Conservation (phyloP, 2,113 vertebrate genomes). For the Zeus faber region DNA sequence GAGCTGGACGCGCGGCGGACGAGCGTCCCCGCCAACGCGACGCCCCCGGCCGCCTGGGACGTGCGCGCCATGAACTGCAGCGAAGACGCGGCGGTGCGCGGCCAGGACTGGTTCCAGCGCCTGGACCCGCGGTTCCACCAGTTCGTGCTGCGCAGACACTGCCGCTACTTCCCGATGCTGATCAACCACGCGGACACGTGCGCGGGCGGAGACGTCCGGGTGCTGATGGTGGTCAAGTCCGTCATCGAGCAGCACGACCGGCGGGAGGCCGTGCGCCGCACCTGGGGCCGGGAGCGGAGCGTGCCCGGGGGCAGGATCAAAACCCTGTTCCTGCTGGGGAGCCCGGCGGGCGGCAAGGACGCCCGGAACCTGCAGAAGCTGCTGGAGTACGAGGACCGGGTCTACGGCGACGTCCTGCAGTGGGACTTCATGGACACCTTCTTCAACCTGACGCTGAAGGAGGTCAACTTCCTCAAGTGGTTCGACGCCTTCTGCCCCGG, state of each 20-base stretch:
- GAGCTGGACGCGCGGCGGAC: conserved; percentile 6
- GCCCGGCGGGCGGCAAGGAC: conserved; percentile 70
- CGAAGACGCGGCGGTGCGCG: conserved; percentile 55
- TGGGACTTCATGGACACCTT: conserved; percentile 86
- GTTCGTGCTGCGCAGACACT: conserved; percentile 77
- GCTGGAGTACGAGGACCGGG: conserved; percentile 74
- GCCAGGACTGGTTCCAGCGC: conserved; percentile 67
- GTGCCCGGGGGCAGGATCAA: conserved; percentile 62
- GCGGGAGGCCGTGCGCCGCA: conserved; percentile 74
- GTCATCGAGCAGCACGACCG: conserved; percentile 79
- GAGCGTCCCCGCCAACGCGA: conserved; percentile 26
- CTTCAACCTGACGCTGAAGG: conserved; percentile 79
- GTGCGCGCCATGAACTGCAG: conserved; percentile 66
- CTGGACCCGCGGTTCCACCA: conserved; percentile 74
- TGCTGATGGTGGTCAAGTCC: conserved; percentile 80
- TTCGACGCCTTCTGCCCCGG: conserved; percentile 72
- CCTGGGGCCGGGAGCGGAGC: conserved; percentile 70
- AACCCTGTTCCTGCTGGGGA: conserved; percentile 77
- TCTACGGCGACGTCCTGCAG: conserved; percentile 80
- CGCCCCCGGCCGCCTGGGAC: conserved; percentile 59
- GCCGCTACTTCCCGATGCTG: conserved; percentile 79
- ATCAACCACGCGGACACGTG: conserved; percentile 81
- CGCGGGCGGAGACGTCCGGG: conserved; percentile 53
- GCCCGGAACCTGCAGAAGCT: conserved; percentile 75
- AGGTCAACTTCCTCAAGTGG: conserved; percentile 82